Base-by-base conservation (phyloP, 2,113 vertebrate genomes). In the Eptatretus burgeri region DNA sequence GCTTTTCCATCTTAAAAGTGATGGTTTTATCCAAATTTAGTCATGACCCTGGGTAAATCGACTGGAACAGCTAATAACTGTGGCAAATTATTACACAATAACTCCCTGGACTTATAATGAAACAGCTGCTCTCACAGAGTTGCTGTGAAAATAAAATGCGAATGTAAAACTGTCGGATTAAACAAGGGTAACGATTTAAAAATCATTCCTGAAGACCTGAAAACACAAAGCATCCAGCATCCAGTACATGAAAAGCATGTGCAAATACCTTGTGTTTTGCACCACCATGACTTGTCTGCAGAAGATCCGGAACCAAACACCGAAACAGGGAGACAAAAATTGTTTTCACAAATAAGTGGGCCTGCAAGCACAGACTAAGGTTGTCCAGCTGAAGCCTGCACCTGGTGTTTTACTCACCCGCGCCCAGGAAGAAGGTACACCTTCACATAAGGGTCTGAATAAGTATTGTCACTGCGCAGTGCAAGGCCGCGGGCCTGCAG, bases 211-310 rank as follows among this genome's bases (percentile, higher is more conserved):
- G 27, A 41, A 41, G 27, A 41, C 7, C 27, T 41, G 27, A 41
- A 41, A 41, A 41, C 27, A 41, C 27, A 41, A 41, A 41, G 3
- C 27, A 41, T 41, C 27, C 3, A 41, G 27, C 27, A 41, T 41
- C 27, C 27, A 41, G 27, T 41, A 41, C 27, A 41, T 41, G 27
- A 41, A 41, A 41, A 3, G 7, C 27, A 41, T 7, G 27, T 41
- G 27, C 27, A 41, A 13, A 60, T 81, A 81, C 80, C 91, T 98
- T 80, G 89, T 86, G 71, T 98, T 98, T 82, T 98, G 91, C 80
- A 98, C 91, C 83, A 98, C 91, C 91, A 98, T 98, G 78, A 98
- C 89, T 94, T 98, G 91, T 72, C 91, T 98, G 82, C 74, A 78
- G 70, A 74, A 67, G 73, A 67, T 71, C 68, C 70, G 70, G 66